Percentiles rank a stretch among this genome's conserved stretches.
These are phyloP conservation scores for Isotomurus palustris DNA, from an alignment of 2,888 invertebrate genomes.

Conservation along the genomic window DNA sequence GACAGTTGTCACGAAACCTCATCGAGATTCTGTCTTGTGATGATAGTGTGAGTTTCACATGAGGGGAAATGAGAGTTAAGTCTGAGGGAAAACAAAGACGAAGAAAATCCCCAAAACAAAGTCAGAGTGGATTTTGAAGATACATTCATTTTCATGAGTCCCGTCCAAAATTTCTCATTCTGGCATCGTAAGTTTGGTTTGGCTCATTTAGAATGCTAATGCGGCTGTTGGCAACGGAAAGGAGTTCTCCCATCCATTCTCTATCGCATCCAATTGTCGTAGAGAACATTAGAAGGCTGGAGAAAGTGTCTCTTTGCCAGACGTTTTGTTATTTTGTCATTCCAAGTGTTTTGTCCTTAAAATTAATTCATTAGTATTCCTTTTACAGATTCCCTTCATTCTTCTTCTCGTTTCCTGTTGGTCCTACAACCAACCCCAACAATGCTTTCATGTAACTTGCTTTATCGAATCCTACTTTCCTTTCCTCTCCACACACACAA, in stretches of 20 bases:
- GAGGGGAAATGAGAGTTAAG: too few relatives aligned
- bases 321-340: constrained; percentile 40
- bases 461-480: too few relatives aligned
- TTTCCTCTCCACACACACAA: too few relatives aligned
- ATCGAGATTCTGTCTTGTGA: too few relatives aligned
- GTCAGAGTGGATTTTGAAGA: constrained; percentile 19
- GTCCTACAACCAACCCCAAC: constrained; percentile 1
- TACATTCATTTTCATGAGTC: constrained; percentile 32
- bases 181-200: constrained; percentile 17
- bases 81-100: constrained; percentile 11
- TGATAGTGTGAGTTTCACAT: too few relatives aligned
- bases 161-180: constrained; percentile 32
- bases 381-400: constrained; percentile 18
- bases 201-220: constrained; percentile 42
- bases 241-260: too few relatives aligned
- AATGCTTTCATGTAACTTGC: neutral
- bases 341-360: constrained; percentile 29
- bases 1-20: too few relatives aligned
- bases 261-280: too few relatives aligned
- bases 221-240: constrained; percentile 38
- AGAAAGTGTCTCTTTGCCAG: constrained; percentile 37
- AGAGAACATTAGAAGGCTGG: constrained; percentile 33
- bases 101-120: constrained; percentile 15
- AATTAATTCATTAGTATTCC: constrained; percentile 42
- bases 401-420: neutral